Conservation (phyloP, 2,113 vertebrate genomes). For the Nesogale talazaci region DNA sequence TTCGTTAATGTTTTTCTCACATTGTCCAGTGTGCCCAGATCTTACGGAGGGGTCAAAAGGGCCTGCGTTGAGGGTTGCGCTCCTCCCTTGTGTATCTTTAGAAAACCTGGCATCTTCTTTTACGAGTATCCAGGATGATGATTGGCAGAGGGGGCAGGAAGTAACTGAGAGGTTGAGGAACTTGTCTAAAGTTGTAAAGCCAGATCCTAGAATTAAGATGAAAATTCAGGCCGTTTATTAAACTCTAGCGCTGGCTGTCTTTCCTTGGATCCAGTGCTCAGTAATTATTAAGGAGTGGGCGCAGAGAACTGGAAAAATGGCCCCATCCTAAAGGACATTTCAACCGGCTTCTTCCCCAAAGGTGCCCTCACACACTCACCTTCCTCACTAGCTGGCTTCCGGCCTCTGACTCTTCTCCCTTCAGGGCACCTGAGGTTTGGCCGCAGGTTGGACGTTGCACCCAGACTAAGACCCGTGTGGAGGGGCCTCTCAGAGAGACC, state of each 20-base stretch:
- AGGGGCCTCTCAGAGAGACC: not conserved
- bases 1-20: not conserved
- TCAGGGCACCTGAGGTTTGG: not conserved
- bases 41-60: not conserved
- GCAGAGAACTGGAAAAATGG: not conserved
- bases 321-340: not conserved
- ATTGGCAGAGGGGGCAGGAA: not conserved
- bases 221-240: not conserved
- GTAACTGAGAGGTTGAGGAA: not conserved
- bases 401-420: too few species aligned
- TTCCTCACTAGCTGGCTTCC: accelerated
- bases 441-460: not conserved
- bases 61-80: not conserved
- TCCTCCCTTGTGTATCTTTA: accelerated
- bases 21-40: not conserved
- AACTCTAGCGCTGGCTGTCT: not conserved
- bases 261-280: not conserved
- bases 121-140: not conserved
- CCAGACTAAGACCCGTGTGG: too few species aligned
- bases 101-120: not conserved
- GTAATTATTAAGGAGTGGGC: not conserved
- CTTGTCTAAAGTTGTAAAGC: not conserved
- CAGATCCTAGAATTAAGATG: not conserved
- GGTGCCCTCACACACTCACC: not conserved
- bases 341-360: not conserved